Percentiles rank a stretch among this genome's conserved stretches.
Evolutionary conservation across 1,140 invertebrate genomes (phyloP).

Genomic region (Lutraria rhynchaena): DNA sequence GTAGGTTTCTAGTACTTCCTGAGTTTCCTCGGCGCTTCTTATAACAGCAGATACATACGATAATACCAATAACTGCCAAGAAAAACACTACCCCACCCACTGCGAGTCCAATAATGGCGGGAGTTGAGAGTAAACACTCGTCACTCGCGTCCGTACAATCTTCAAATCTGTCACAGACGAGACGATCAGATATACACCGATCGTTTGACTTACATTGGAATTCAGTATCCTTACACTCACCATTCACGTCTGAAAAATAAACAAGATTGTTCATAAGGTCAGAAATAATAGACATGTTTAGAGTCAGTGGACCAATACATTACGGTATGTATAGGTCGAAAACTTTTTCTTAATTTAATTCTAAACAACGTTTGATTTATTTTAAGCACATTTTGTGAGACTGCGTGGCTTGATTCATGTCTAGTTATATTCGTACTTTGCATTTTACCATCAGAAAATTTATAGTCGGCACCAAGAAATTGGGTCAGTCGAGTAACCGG

Average conservation of each 20-base stretch:
- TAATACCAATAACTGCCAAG: conserved; percentile 1
- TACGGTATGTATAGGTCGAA: background rate
- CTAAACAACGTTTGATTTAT: background rate
- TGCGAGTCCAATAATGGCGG: conserved; percentile 41
- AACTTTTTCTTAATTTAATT: background rate
- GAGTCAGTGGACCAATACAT: background rate
- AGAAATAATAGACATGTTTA: background rate
- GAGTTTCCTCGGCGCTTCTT: background rate
- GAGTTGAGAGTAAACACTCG: conserved; percentile 21
- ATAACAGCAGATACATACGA: conserved; percentile 9
- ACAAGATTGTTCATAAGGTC: background rate
- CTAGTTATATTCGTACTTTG: no score
- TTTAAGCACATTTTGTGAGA: background rate
- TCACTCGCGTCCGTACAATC: conserved; percentile 45
- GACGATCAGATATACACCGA: conserved; percentile 27
- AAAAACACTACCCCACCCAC: conserved; percentile 12
- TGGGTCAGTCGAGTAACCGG: no score
- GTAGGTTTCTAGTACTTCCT: conserved; percentile 12
- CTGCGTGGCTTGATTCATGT: no score
- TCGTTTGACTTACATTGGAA: conserved; percentile 51
- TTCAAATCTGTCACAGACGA: conserved; percentile 33
- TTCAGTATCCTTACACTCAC: conserved; percentile 19
- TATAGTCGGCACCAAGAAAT: no score
- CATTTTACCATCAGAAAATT: no score
- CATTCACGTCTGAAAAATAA: conserved; percentile 11